Conservation (phyloP, 37 sponge, comb jelly and placozoan genomes). For the Bolinopsis microptera region DNA sequence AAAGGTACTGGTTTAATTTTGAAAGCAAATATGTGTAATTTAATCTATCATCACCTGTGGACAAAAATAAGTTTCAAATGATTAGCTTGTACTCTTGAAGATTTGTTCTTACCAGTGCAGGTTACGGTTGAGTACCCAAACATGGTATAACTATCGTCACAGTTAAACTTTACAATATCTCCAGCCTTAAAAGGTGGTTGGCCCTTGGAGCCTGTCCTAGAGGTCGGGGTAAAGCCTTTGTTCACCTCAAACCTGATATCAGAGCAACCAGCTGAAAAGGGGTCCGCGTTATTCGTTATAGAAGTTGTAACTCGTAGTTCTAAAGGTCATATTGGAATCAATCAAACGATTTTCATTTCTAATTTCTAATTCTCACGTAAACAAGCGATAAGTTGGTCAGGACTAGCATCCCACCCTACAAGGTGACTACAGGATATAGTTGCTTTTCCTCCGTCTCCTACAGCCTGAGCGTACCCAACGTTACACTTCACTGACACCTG, state of each 20-base stretch:
- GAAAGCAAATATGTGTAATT: too few species aligned
- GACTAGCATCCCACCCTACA: constrained; percentile 10
- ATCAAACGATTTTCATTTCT: too few species aligned
- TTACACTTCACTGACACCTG: constrained; percentile 30
- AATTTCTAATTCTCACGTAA: too few species aligned
- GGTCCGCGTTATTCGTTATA: too few species aligned
- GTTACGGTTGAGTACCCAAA: neutral
- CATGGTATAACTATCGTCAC: constrained; percentile 1
- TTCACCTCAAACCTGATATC: neutral
- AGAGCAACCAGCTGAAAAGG: neutral
- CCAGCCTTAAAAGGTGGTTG: constrained; percentile 29
- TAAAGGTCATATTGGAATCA: too few species aligned
- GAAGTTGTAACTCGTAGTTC: neutral
- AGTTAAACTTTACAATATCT: constrained; percentile 9
- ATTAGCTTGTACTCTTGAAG: too few species aligned
- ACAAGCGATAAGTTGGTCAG: neutral
- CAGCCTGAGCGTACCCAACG: neutral
- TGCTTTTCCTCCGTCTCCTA: constrained; percentile 22
- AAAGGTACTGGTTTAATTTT: too few species aligned
- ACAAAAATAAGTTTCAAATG: too few species aligned
- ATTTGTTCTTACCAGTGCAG: neutral
- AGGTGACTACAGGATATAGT: constrained; percentile 28
- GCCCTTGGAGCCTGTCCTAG: neutral
- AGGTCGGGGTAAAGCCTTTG: neutral
- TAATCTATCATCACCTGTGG: too few species aligned